Percentiles rank a stretch among this genome's conserved stretches.
Conservation (phyloP, 1,140 invertebrate genomes). For the Heliconius hermathena region DNA sequence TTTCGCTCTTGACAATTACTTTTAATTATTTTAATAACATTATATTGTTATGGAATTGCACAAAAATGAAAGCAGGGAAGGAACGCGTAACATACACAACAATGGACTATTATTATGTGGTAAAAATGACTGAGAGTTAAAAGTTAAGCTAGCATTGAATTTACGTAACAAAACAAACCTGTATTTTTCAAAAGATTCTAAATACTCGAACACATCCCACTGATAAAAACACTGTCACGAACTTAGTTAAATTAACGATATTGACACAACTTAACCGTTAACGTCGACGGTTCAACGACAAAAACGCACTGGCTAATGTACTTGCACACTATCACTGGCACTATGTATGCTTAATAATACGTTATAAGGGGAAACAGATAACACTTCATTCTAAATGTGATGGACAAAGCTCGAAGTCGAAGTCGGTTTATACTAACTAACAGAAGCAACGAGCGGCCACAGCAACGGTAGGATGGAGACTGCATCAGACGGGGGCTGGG, state of each 20-base stretch:
- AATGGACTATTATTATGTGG: slow-evolving; percentile 41
- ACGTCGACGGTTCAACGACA: slow-evolving; percentile 47
- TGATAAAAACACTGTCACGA: slow-evolving; percentile 64
- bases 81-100: slow-evolving; percentile 36
- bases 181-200: slow-evolving; percentile 56
- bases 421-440: slow-evolving; percentile 53
- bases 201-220: slow-evolving; percentile 58
- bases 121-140: slow-evolving; percentile 17
- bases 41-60: slow-evolving; percentile 23
- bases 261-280: slow-evolving; percentile 60
- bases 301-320: slow-evolving; percentile 41
- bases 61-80: slow-evolving; percentile 31
- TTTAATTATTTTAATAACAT: slow-evolving; percentile 28
- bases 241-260: slow-evolving; percentile 63
- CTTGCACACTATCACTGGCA: slow-evolving; percentile 52
- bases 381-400: slow-evolving; percentile 62
- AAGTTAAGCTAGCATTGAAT: slow-evolving; percentile 16
- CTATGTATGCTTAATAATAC: slow-evolving; percentile 43
- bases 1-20: not conserved
- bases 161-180: slow-evolving; percentile 50
- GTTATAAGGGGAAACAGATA: slow-evolving; percentile 44
- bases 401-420: slow-evolving; percentile 71
- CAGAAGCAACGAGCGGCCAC: slow-evolving; percentile 45
- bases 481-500: slow-evolving; percentile 63
- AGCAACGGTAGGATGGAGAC: slow-evolving; percentile 55